phyloP scores from a whole-genome alignment of 2,888 invertebrate species.

The Lithophane semibrunnea region DNA sequence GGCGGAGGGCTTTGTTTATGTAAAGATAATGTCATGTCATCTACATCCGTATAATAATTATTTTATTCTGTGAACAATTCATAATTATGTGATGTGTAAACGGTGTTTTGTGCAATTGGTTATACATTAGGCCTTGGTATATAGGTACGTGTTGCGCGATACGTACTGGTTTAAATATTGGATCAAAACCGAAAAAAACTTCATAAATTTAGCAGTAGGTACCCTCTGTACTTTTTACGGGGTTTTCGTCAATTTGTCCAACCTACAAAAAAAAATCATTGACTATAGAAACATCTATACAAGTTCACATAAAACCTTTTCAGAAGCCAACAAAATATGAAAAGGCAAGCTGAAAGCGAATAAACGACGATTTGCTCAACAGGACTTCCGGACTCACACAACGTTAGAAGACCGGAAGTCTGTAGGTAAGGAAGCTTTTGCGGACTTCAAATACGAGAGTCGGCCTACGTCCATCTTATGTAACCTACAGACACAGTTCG shows the following conservation, averaged over 20 bases:
- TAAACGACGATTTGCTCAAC: conserved; percentile 59
- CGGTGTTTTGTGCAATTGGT: background rate
- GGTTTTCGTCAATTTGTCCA: background rate
- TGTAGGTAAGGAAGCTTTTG: conserved; percentile 53
- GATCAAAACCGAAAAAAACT: too few species aligned
- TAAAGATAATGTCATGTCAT: background rate
- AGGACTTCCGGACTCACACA: conserved; percentile 58
- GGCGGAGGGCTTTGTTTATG: too few species aligned
- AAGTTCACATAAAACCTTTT: conserved; percentile 5
- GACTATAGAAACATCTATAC: background rate
- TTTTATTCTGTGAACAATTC: conserved; percentile 1
- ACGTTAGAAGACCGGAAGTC: conserved; percentile 58
- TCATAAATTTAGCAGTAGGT: background rate
- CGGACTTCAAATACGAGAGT: conserved; percentile 45
- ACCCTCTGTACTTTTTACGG: background rate
- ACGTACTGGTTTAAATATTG: background rate
- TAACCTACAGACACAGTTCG: conserved; percentile 6
- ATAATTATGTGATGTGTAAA: background rate
- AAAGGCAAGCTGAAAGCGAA: conserved; percentile 48
- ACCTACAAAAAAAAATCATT: background rate
- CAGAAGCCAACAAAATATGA: conserved; percentile 41
- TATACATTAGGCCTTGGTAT: too few species aligned
- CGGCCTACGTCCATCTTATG: conserved; percentile 34
- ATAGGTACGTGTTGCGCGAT: background rate
- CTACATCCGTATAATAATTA: background rate